Conservation (phyloP, 1,140 invertebrate species). For the Drosophila varians region DNA sequence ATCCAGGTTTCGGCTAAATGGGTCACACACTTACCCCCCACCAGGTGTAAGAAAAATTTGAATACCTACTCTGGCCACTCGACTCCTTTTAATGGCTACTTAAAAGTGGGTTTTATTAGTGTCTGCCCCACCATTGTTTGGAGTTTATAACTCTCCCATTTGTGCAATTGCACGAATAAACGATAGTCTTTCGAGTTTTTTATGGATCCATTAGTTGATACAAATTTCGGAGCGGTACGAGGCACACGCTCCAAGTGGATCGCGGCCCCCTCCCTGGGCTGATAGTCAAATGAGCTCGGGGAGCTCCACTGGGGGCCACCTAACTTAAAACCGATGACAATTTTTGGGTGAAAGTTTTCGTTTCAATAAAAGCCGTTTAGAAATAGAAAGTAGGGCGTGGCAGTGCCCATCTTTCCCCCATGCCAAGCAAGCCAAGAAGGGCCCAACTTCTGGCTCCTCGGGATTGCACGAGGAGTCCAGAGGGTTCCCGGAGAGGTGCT, state of each 20-base stretch:
- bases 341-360: conserved; percentile 71
- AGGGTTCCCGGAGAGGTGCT: conserved; percentile 44
- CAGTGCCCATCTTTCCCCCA: conserved; percentile 5
- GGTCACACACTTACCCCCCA: neutral
- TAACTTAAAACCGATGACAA: conserved; percentile 64
- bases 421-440: conserved; percentile 35
- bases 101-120: conserved; percentile 51
- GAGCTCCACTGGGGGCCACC: conserved; percentile 4
- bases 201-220: conserved; percentile 34
- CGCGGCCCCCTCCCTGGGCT: neutral
- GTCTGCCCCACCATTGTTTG: conserved; percentile 33
- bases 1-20: neutral
- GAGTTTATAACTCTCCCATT: conserved; percentile 43
- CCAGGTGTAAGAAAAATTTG: conserved; percentile 6
- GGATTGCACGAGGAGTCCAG: too few species aligned
- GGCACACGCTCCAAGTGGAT: conserved; percentile 45
- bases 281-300: conserved; percentile 52
- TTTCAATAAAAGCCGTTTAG: conserved; percentile 53
- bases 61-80: conserved; percentile 49
- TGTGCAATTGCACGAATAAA: conserved; percentile 78
- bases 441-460: conserved; percentile 15
- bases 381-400: conserved; percentile 78
- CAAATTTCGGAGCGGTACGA: conserved; percentile 45
- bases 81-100: conserved; percentile 49
- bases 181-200: conserved; percentile 24